phyloP scores from a whole-genome alignment of 2,113 vertebrate species.

The Mesocricetus auratus region DNA sequence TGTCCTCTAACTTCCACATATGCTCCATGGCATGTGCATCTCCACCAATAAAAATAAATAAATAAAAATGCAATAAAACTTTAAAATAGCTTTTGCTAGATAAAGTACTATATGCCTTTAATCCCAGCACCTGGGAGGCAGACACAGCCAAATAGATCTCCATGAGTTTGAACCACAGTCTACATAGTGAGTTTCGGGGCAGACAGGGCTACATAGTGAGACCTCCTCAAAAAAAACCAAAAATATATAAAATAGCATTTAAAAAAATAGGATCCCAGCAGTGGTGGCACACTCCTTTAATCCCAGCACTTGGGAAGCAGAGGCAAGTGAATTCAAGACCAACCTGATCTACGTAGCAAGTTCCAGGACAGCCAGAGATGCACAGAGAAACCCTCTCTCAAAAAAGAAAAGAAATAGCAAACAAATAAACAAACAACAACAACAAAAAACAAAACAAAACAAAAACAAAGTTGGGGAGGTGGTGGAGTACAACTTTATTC shows the following conservation, averaged over 20 bases:
- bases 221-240: background rate
- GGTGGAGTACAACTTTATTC: background rate
- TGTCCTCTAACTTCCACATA: background rate
- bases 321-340: background rate
- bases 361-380: background rate
- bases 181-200: too few species aligned
- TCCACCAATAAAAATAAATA: background rate
- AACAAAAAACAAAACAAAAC: background rate
- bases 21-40: background rate
- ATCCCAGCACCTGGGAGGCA: background rate
- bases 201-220: too few species aligned
- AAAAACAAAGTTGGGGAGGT: too few species aligned
- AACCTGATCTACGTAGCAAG: background rate
- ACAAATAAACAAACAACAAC: background rate
- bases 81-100: background rate
- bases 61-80: background rate
- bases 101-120: background rate
- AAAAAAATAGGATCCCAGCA: background rate
- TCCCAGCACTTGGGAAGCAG: background rate
- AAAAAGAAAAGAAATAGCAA: background rate
- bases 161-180: background rate
- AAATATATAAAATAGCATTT: background rate
- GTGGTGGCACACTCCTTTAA: background rate
- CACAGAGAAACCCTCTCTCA: background rate
- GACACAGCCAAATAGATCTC: background rate